Evolutionary conservation across 2,797 vertebrate genomes (phyloP).

Genomic region (Bradypus variegatus): DNA sequence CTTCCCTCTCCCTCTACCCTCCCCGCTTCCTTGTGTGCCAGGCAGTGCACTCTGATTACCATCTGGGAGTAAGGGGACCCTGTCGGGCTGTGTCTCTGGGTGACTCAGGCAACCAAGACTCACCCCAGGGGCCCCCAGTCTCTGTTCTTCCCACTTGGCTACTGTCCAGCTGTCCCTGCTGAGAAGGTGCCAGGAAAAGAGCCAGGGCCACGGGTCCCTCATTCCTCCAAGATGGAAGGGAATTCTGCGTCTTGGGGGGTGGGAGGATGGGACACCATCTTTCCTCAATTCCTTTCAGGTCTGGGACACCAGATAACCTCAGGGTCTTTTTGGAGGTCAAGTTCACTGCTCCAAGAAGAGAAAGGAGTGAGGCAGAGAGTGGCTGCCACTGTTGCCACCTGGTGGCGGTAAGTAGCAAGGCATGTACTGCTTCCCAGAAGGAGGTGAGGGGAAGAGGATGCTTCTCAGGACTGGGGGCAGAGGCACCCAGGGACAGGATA

Average conservation of each 20-base stretch:
- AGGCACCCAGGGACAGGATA: not conserved
- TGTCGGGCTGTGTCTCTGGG: not conserved
- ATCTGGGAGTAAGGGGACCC: not conserved
- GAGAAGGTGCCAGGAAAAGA: not conserved
- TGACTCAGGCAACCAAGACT: not conserved
- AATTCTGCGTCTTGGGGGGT: not conserved
- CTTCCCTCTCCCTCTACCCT: not conserved
- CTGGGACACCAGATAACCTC: not conserved
- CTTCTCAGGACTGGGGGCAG: not conserved
- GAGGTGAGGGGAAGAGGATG: not conserved
- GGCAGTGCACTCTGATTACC: not conserved
- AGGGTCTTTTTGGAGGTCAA: constrained; percentile 45
- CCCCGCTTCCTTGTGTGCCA: not conserved
- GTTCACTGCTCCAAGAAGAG: not conserved
- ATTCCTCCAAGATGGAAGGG: not conserved
- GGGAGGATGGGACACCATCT: not conserved
- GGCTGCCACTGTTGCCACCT: constrained; percentile 30
- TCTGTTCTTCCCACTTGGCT: not conserved
- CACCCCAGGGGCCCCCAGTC: too few relatives aligned
- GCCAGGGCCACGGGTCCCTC: not conserved
- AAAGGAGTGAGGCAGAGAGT: not conserved
- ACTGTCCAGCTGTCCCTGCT: not conserved
- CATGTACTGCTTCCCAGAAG: not conserved
- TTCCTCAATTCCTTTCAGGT: not conserved
- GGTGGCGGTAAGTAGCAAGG: not conserved